Conservation (phyloP, 2,888 invertebrate species). For the Lithophane socia region DNA sequence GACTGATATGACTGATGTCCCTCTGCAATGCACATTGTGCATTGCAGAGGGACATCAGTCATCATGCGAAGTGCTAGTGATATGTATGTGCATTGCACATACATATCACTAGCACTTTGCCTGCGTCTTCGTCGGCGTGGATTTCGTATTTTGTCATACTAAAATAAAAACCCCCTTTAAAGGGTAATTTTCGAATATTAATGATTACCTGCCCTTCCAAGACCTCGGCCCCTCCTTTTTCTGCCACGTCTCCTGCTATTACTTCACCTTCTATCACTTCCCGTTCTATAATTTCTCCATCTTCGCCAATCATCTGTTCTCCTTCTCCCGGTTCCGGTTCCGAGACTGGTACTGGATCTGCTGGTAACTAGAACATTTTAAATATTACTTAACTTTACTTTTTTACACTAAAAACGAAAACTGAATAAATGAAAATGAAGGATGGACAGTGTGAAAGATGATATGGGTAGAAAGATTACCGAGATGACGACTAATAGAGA, state of each 20-base stretch:
- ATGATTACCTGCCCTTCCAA: neutral
- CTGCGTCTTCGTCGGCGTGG: too few species aligned
- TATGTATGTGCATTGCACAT: too few species aligned
- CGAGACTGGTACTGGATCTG: slow-evolving; percentile 75
- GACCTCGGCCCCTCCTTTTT: slow-evolving; percentile 42
- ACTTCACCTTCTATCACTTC: neutral
- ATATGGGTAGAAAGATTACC: neutral
- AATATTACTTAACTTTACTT: neutral
- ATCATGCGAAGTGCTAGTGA: too few species aligned
- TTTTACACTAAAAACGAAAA: neutral
- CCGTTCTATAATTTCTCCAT: slow-evolving; percentile 50
- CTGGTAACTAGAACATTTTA: slow-evolving; percentile 75
- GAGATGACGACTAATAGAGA: too few species aligned
- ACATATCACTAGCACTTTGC: too few species aligned
- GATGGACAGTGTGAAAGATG: neutral
- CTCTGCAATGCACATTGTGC: too few species aligned
- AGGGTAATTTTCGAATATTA: too few species aligned
- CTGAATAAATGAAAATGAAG: neutral
- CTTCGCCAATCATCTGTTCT: slow-evolving; percentile 46
- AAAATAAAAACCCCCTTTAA: too few species aligned
- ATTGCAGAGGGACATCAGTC: too few species aligned
- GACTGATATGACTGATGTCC: too few species aligned
- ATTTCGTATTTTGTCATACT: too few species aligned
- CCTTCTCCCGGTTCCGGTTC: slow-evolving; percentile 52
- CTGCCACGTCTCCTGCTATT: slow-evolving; percentile 49